Evolutionary conservation across 2,113 vertebrate species (phyloP).

Genomic region (Pampusana beccarii): DNA sequence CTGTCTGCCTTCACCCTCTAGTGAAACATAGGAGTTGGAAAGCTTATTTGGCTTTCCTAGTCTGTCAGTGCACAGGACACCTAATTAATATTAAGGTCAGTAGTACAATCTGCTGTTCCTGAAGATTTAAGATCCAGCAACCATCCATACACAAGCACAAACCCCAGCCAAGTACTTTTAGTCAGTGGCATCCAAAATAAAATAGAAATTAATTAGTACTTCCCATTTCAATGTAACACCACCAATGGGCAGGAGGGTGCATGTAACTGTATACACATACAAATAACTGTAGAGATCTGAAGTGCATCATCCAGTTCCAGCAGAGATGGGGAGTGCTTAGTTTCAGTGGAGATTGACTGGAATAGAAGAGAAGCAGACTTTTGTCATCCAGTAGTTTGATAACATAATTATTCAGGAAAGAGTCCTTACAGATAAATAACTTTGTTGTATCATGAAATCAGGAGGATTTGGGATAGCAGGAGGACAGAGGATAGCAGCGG

Average conservation of each 20-base stretch:
- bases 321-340: not conserved
- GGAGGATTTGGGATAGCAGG: not conserved
- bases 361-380: not conserved
- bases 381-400: not conserved
- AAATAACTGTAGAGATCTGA: not conserved
- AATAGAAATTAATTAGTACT: not conserved
- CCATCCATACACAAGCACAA: not conserved
- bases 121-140: not conserved
- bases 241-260: not conserved
- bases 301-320: not conserved
- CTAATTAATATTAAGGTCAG: slow-evolving; percentile 5
- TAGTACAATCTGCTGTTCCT: not conserved
- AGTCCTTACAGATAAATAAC: not conserved
- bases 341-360: not conserved
- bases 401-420: not conserved
- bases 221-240: not conserved
- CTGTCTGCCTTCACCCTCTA: not conserved
- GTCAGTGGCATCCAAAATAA: not conserved
- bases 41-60: slow-evolving; percentile 4
- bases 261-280: not conserved
- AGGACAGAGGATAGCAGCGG: not conserved
- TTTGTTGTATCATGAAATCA: not conserved
- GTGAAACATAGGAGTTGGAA: not conserved
- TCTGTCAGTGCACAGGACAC: not conserved
- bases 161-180: not conserved